A percentile compares a stretch with the other conserved stretches of the same genome.
phyloP scores from a whole-genome alignment of 2,888 invertebrate genomes.

The Eupithecia dodoneata region DNA sequence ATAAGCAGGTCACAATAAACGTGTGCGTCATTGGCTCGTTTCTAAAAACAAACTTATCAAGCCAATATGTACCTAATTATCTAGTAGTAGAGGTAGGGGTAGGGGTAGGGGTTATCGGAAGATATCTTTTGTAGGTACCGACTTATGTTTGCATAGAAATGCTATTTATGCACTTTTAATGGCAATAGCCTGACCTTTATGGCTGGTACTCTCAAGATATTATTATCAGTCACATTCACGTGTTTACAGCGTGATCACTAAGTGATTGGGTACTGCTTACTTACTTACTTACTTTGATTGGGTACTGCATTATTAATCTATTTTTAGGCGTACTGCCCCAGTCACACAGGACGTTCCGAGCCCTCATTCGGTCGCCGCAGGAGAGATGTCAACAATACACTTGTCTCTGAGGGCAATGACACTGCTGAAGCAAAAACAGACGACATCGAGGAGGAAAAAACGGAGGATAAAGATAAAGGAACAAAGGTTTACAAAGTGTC shows the following conservation, averaged over 20 bases:
- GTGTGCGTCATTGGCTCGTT: slow-evolving; percentile 57
- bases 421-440: slow-evolving; percentile 63
- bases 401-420: slow-evolving; percentile 59
- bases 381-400: slow-evolving; percentile 80
- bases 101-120: slow-evolving; percentile 51
- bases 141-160: slow-evolving; percentile 40
- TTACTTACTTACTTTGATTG: too few species aligned
- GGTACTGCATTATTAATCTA: slow-evolving; percentile 15
- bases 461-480: slow-evolving; percentile 43
- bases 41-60: slow-evolving; percentile 51
- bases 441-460: slow-evolving; percentile 48
- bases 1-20: slow-evolving; percentile 44
- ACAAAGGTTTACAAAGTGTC: slow-evolving; percentile 71
- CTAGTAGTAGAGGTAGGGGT: too few species aligned
- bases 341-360: slow-evolving; percentile 91
- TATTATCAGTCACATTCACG: slow-evolving; percentile 42
- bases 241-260: slow-evolving; percentile 40
- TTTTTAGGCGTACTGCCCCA: slow-evolving; percentile 90
- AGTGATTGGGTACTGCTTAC: background rate
- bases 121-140: slow-evolving; percentile 44
- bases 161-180: slow-evolving; percentile 54
- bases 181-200: slow-evolving; percentile 21
- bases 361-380: slow-evolving; percentile 91
- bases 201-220: slow-evolving; percentile 3
- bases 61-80: slow-evolving; percentile 44